Evolutionary conservation across 2,113 vertebrate genomes (phyloP).

Genomic region (Cranoglanis bouderius): DNA sequence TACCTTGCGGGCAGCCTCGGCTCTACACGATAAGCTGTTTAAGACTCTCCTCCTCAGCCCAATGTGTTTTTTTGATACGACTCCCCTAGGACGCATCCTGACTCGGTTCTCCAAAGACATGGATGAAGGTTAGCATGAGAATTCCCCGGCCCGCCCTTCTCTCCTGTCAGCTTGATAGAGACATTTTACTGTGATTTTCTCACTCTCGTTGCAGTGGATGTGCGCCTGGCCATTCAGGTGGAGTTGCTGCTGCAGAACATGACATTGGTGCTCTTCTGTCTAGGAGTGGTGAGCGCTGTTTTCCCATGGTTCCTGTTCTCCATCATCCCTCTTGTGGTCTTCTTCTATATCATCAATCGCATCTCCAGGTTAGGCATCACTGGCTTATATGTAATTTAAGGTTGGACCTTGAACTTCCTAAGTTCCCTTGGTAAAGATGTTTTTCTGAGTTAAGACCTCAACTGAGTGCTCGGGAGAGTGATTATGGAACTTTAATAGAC

Average conservation of each 20-base stretch:
- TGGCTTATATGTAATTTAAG: neutral
- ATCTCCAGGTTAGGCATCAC: conserved; percentile 73
- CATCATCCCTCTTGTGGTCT: conserved; percentile 71
- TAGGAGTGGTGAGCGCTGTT: conserved; percentile 74
- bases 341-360: conserved; percentile 75
- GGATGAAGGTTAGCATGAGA: conserved; percentile 78
- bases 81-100: conserved; percentile 80
- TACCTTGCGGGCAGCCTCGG: conserved; percentile 75
- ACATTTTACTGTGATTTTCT: neutral
- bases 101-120: conserved; percentile 82
- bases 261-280: conserved; percentile 77
- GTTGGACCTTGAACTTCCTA: neutral
- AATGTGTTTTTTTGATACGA: conserved; percentile 81
- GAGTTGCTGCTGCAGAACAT: conserved; percentile 82
- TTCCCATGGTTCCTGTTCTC: conserved; percentile 82
- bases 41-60: conserved; percentile 72
- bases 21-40: conserved; percentile 79
- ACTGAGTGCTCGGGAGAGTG: too few species aligned
- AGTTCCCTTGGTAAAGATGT: neutral
- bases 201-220: conserved; percentile 70
- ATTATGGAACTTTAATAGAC: neutral
- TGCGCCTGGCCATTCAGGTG: conserved; percentile 75
- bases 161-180: conserved; percentile 11
- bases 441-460: neutral
- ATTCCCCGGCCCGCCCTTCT: neutral